These are phyloP conservation scores for Rhinolophus sinicus DNA, from an alignment of 2,113 vertebrate species.

Conservation along the genomic window DNA sequence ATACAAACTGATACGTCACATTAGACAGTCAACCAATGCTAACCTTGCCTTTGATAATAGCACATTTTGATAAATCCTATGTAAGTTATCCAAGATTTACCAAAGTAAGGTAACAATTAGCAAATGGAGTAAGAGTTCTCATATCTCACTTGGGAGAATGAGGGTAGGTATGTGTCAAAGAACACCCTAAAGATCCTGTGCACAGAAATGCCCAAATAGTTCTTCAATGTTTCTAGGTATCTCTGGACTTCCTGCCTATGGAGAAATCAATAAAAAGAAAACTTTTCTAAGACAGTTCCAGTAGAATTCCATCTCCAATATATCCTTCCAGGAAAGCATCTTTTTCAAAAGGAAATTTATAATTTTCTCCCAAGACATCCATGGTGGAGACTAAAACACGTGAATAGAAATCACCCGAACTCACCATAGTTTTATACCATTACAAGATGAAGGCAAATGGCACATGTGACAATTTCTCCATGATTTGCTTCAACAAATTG, in stretches of 20 bases:
- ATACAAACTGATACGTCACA: neutral
- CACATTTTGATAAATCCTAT: neutral
- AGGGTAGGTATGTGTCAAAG: neutral
- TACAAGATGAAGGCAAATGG: neutral
- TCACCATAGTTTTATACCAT: neutral
- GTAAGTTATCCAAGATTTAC: neutral
- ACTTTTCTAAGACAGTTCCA: neutral
- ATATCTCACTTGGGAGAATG: neutral
- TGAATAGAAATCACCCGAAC: constrained; percentile 23
- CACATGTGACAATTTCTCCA: constrained; percentile 40
- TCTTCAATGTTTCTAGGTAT: neutral
- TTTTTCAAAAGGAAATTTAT: constrained; percentile 24
- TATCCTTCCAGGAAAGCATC: neutral
- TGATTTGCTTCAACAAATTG: constrained; percentile 50
- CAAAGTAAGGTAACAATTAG: neutral
- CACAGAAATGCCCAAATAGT: neutral
- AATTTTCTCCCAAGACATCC: neutral
- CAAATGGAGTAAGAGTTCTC: neutral
- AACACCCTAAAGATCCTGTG: neutral
- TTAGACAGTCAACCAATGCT: neutral
- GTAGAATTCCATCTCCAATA: constrained; percentile 5
- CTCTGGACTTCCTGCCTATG: neutral
- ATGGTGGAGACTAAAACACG: neutral
- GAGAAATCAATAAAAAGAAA: constrained; percentile 42
- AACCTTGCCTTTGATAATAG: neutral